Percentiles rank a stretch among this genome's conserved stretches.
phyloP scores from a whole-genome alignment of 2,113 vertebrate genomes.

The Entelurus aequoreus region DNA sequence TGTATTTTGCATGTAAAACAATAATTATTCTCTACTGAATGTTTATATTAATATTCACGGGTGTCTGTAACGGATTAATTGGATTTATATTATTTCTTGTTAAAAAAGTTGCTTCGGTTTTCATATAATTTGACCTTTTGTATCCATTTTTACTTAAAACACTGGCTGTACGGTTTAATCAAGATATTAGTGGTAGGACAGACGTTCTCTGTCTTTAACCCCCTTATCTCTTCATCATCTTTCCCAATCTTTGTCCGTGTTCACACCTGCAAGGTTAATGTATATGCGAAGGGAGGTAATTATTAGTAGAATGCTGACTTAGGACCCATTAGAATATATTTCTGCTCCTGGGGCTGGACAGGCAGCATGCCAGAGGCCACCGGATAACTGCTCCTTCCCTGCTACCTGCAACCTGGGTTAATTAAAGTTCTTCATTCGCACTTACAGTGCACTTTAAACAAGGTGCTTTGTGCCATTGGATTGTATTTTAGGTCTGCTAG shows the following conservation, averaged over 20 bases:
- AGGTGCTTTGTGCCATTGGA: constrained; percentile 63
- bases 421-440: constrained; percentile 60
- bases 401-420: constrained; percentile 54
- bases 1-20: too few relatives aligned
- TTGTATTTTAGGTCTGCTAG: constrained; percentile 62
- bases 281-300: constrained; percentile 42
- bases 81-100: too few relatives aligned
- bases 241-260: constrained; percentile 38
- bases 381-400: constrained; percentile 47
- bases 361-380: constrained; percentile 57
- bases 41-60: too few relatives aligned
- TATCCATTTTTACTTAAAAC: too few relatives aligned
- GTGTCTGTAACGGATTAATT: too few relatives aligned
- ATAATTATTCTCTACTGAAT: too few relatives aligned
- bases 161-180: too few relatives aligned
- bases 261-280: constrained; percentile 64
- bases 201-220: neutral
- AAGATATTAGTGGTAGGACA: neutral
- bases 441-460: constrained; percentile 68
- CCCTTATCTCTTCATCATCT: constrained; percentile 19
- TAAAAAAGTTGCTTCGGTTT: too few relatives aligned
- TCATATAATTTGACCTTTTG: too few relatives aligned
- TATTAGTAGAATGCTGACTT: constrained; percentile 43
- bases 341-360: constrained; percentile 43
- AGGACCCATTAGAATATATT: constrained; percentile 61